Evolutionary conservation across 2,113 vertebrate genomes (phyloP).

Genomic region (Bothrops jararaca): DNA sequence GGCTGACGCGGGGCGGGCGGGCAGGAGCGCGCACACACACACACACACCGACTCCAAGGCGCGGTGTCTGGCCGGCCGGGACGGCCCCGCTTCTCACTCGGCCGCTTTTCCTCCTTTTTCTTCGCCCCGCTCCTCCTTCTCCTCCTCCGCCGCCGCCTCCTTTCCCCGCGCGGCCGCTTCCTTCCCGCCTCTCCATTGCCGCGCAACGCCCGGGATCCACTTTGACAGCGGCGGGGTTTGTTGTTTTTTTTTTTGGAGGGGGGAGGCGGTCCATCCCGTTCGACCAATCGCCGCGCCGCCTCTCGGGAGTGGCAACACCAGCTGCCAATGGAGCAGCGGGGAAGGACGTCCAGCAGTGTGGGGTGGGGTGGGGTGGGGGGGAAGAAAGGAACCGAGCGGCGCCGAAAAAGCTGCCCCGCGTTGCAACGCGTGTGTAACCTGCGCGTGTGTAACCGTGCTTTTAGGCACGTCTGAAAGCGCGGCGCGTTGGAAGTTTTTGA

Average conservation of each 20-base stretch:
- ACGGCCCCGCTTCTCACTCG: conserved; percentile 34
- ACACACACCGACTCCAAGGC: neutral
- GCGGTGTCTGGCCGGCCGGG: conserved; percentile 38
- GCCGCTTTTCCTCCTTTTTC: conserved; percentile 29
- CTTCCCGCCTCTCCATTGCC: conserved; percentile 51
- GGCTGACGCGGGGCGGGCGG: neutral
- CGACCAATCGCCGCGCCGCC: neutral
- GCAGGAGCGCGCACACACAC: neutral
- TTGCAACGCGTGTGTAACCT: neutral
- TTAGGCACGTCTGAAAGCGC: no score
- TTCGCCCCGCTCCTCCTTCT: conserved; percentile 28
- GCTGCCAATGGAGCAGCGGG: neutral
- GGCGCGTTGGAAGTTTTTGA: no score
- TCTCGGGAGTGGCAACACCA: neutral
- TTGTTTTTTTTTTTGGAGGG: neutral
- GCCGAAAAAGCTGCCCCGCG: neutral
- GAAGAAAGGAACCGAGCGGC: neutral
- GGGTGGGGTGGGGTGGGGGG: no score
- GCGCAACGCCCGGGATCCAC: conserved; percentile 33
- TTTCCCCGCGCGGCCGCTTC: conserved; percentile 20
- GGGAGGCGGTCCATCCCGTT: neutral
- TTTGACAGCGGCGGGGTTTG: conserved; percentile 18
- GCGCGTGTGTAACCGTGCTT: no score
- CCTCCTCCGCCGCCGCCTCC: conserved; percentile 7
- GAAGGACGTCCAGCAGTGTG: neutral